Base-by-base conservation (phyloP, 1,140 invertebrate species). In the Drosophila orosa region DNA sequence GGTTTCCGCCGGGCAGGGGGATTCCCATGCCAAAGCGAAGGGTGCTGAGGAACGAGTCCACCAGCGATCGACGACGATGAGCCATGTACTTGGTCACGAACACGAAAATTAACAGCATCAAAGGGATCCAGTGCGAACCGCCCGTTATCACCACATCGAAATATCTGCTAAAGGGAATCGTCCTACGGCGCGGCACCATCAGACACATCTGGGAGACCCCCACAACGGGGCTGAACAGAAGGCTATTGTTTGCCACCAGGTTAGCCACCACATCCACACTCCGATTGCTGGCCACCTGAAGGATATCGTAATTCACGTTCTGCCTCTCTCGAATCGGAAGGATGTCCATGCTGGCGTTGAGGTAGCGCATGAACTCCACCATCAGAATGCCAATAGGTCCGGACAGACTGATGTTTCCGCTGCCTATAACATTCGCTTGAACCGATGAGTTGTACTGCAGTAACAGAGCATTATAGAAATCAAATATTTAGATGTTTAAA, bases 301-400 rank as follows among this genome's bases (percentile, higher is more conserved):
- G 0, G 8, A 52, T 12, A 5, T 42, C 27, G 7, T 48, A 29
- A 1, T 33, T 5, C 0, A 8, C 27, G 12, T 5, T 35, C 5
- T 37, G 22, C 8, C 1, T 8, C 3, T 37, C 24, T 1, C 10
- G 8, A 2, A 45, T 5, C 8, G 10, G 29, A 6, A 55, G 12
- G 1, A 68, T 37, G 3, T 75, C 55, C 25, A 60, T 56, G 5
- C 25, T 67, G 25, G 48, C 56, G 37, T 76, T 76, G 8, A 66
- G 6, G 25, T 37, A 17, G 1, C 13, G 22, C 17, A 48, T n/a
- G 17, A 75, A 56, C 9, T 67, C 47, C 10, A 29, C 12, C 5
- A 67, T 24, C 4, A 76, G 4, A 1, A n/a, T n/a, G 0, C 74
- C 74, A 9, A 50, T 3, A 2, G 27, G 12, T 2, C 74, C 74